phyloP scores from a whole-genome alignment of 2,797 vertebrate species.

The Anguilla pacifica region DNA sequence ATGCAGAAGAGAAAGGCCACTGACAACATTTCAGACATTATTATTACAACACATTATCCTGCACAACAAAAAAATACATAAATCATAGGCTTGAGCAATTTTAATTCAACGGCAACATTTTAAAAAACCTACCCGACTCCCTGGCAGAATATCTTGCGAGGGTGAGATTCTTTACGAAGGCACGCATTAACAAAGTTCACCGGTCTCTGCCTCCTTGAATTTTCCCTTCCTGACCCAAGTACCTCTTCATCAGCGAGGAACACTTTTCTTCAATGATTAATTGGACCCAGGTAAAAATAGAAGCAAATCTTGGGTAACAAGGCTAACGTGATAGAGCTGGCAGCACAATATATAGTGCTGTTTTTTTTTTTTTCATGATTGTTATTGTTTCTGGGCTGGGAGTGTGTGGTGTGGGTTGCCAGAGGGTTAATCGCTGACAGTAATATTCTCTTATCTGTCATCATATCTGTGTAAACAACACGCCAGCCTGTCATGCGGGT shows the following conservation, averaged over 20 bases:
- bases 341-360: background rate
- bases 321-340: background rate
- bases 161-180: background rate
- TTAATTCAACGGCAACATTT: background rate
- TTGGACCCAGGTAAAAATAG: background rate
- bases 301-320: background rate
- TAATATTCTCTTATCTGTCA: background rate
- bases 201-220: background rate
- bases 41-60: background rate
- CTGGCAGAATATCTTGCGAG: background rate
- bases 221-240: background rate
- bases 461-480: background rate
- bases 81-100: background rate
- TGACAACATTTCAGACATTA: background rate
- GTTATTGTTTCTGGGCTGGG: background rate
- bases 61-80: background rate
- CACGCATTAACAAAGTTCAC: background rate
- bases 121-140: background rate
- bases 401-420: background rate
- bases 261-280: background rate
- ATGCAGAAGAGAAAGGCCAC: background rate
- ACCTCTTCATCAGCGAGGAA: background rate
- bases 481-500: background rate
- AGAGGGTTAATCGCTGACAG: background rate
- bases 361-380: background rate